Conservation (phyloP, 2,888 invertebrate species). For the Macaria liturata region DNA sequence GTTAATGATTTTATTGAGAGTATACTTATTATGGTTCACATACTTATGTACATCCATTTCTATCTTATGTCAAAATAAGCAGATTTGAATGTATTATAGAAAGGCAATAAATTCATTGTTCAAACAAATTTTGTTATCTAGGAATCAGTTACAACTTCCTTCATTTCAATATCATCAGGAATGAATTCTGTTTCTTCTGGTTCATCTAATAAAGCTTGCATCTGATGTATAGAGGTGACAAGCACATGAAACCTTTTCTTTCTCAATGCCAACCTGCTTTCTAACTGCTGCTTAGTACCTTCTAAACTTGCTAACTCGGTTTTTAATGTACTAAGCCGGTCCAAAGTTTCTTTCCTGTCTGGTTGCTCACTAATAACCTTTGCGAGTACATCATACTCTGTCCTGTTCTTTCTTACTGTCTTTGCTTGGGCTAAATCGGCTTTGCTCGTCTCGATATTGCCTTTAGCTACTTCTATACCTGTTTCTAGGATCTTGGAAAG, state of each 20-base stretch:
- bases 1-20: no score
- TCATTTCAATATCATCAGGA: slow-evolving; percentile 72
- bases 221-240: slow-evolving; percentile 92
- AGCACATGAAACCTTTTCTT: slow-evolving; percentile 95
- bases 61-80: no score
- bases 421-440: slow-evolving; percentile 91
- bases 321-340: slow-evolving; percentile 87
- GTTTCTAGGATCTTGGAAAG: slow-evolving; percentile 90
- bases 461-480: slow-evolving; percentile 91
- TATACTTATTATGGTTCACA: no score
- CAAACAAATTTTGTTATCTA: not conserved
- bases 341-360: slow-evolving; percentile 90
- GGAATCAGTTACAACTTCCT: slow-evolving; percentile 50
- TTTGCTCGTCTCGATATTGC: slow-evolving; percentile 92
- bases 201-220: slow-evolving; percentile 91
- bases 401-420: slow-evolving; percentile 93
- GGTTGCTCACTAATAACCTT: slow-evolving; percentile 96
- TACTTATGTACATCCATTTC: no score
- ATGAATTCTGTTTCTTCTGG: slow-evolving; percentile 79
- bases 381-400: slow-evolving; percentile 96
- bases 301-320: slow-evolving; percentile 88
- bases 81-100: no score
- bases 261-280: slow-evolving; percentile 90
- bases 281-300: slow-evolving; percentile 87
- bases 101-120: no score